These are phyloP conservation scores for Phoxinus dragarum DNA, from an alignment of 2,797 vertebrate species.

Conservation along the genomic window DNA sequence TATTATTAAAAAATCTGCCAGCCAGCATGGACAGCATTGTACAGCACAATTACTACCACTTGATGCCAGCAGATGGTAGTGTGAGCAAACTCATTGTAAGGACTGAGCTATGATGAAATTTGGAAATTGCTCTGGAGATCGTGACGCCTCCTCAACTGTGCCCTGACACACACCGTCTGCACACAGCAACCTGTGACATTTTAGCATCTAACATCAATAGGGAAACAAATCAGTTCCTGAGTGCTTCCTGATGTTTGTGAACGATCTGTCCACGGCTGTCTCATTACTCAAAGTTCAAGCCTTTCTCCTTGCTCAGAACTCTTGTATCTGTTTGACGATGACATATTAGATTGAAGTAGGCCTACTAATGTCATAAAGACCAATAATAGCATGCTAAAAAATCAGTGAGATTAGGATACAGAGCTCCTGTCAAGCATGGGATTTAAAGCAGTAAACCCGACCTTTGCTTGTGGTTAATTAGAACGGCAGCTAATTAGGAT, in stretches of 20 bases:
- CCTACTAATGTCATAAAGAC: background rate
- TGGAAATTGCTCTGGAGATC: constrained; percentile 1
- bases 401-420: background rate
- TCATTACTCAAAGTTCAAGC: constrained; percentile 28
- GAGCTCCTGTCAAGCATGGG: background rate
- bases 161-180: background rate
- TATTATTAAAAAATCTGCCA: background rate
- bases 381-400: background rate
- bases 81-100: constrained; percentile 72
- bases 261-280: constrained; percentile 15
- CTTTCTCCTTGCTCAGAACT: background rate
- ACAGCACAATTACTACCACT: constrained; percentile 24
- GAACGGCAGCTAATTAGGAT: constrained; percentile 35
- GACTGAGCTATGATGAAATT: background rate
- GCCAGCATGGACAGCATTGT: background rate
- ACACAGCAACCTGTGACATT: constrained; percentile 2
- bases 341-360: constrained; percentile 19
- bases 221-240: background rate
- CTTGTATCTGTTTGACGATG: background rate
- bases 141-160: constrained; percentile 14
- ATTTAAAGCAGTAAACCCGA: constrained; percentile 1
- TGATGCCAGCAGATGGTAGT: constrained; percentile 81
- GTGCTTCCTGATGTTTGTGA: constrained; percentile 23
- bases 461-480: constrained; percentile 11
- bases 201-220: constrained; percentile 21